Base-by-base conservation (phyloP, 2,888 invertebrate species). In the Lepas anatifera region DNA sequence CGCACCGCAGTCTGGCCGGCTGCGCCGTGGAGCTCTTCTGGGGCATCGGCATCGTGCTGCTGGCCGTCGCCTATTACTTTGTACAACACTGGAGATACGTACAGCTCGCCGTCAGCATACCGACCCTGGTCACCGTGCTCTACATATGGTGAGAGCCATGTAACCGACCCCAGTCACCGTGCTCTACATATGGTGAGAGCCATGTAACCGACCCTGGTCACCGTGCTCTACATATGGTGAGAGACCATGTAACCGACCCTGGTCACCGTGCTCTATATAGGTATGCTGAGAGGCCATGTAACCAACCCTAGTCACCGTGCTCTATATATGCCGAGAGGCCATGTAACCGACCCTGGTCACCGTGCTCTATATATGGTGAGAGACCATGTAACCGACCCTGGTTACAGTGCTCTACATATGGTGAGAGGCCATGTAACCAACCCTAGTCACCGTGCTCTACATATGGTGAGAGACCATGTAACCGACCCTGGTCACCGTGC, bases 11-110 rank as follows among this genome's bases (percentile, higher is more conserved):
- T 13, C 76, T 80, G 69, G 81, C 82, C 1, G 83, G 82, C 3
- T 79, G 81, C 52, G 76, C 80, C 50, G 79, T 82, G 75, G 82
- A 83, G 74, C 77, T 81, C 50, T 80, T 80, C 72, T 82, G 83
- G 81, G 81, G 82, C 2, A 71, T 81, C 8, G 82, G 82, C 27
- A 78, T 83, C 43, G 77, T 80, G 52, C 74, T 81, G 39, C 76
- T 84, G 22, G 81, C 83, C 6, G 77, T 77, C 0, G 75, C 81
- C 39, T 81, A 81, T 41, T 84, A 81, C 73, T 76, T 79, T 22
- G 77, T 84, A 52, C 79, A 81, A 16, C 80, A 83, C 75, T 85
- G 84, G 84, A 78, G 82, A 52, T 78, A 81, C 69, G 78, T 84
- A 16, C 83, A 84, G 73, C 76, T 84, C 67, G 81, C 82, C 1